Evolutionary conservation across 2,113 vertebrate genomes (phyloP), one percentile per base, ranked within the genome.

Genomic region (Anguilla japonica): DNA sequence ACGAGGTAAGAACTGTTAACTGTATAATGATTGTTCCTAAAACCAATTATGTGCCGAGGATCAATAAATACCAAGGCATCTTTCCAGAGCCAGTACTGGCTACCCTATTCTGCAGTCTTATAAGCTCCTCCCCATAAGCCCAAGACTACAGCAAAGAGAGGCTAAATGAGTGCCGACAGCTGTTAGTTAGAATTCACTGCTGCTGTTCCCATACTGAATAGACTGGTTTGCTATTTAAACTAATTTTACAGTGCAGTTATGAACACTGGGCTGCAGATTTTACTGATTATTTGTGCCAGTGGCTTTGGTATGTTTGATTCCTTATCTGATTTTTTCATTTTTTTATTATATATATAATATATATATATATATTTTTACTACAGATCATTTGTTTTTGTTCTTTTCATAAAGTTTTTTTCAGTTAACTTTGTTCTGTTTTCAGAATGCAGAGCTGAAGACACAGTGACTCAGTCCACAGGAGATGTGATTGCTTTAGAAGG

Each of bases 381-480:
- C 71, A 34, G 5, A 75, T 53, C 26, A 6, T 8, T 71, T 81
- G 39, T 7, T 43, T 43, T 46, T 81, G 2, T 81, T 41, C 20
- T 26, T 41, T 9, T 82, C n/a, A 46, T 50, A 13, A 81, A 7
- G 5, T 46, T 16, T 41, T 15, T 41, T 22, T 81, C 0, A 41
- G 3, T 0, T 20, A 81, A 22, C 14, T n/a, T 56, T 53, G 14
- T 46, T 81, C 22, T 81, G 1, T n/a, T 82, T 46, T 18, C 81
- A 82, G 81, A 50, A 53, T 50, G 46, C 43, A 82, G 81, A 53
- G 81, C 81, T 82, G 81, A 50, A 71, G 85, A 89, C 46, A 81
- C 46, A 75, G 88, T 89, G 85, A 82, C 79, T 71, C 88, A 89
- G 83, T 8, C 83, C 3, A 53, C 9, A 84, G n/a, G 18, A 85